Evolutionary conservation across 2,113 vertebrate species (phyloP).

Genomic region (Muntiacus muntjak): DNA sequence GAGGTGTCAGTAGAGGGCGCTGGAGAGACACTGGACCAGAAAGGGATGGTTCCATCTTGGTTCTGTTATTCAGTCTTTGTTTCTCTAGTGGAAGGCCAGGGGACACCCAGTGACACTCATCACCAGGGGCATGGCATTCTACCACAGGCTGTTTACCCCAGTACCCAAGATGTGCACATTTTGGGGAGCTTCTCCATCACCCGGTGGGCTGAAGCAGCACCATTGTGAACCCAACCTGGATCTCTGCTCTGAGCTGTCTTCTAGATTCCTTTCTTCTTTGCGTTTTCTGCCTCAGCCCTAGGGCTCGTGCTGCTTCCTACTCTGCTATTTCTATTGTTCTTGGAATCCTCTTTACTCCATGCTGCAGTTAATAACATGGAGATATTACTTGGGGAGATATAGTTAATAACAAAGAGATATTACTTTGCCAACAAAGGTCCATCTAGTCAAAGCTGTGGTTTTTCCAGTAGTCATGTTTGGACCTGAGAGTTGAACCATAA

Average conservation of each 20-base stretch:
- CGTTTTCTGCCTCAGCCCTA: not conserved
- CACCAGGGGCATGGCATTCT: not conserved
- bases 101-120: not conserved
- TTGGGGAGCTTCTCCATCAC: not conserved
- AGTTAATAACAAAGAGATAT: not conserved
- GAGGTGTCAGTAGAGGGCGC: constrained; percentile 46
- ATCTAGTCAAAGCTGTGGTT: not conserved
- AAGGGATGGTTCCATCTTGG: not conserved
- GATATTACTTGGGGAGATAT: not conserved
- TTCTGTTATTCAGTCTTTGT: not conserved
- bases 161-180: too few species aligned
- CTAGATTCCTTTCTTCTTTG: too few species aligned
- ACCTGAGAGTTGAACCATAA: not conserved
- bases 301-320: not conserved
- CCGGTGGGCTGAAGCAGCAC: not conserved
- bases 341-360: not conserved
- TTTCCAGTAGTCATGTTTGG: not conserved
- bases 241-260: not conserved
- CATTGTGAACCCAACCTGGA: not conserved
- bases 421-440: not conserved
- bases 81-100: not conserved
- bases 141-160: not conserved
- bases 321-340: not conserved
- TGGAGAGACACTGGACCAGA: constrained; percentile 1
- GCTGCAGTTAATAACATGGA: not conserved